Conservation (phyloP, 2,888 invertebrate genomes). For the Crematogaster levior region DNA sequence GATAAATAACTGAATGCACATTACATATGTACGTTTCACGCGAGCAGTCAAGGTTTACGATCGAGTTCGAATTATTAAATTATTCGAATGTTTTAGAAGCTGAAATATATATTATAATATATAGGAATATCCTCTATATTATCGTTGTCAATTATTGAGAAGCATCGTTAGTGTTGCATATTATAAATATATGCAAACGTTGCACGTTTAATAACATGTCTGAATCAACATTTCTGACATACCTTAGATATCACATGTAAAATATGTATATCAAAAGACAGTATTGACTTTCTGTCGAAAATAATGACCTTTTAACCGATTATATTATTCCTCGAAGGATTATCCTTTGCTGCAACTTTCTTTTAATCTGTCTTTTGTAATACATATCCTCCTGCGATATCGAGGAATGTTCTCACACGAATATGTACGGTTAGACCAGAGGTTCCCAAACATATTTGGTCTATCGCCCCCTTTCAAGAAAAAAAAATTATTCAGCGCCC, state of each 20-base stretch:
- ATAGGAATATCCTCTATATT: background rate
- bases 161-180: background rate
- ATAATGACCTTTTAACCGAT: background rate
- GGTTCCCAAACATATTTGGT: no score
- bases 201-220: constrained; percentile 16
- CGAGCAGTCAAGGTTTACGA: constrained; percentile 55
- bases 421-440: background rate
- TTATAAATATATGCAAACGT: background rate
- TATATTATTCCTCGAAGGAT: background rate
- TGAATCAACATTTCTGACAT: background rate
- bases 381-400: background rate
- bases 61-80: constrained; percentile 42
- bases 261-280: background rate
- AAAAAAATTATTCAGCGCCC: no score
- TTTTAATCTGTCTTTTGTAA: background rate
- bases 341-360: background rate
- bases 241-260: background rate
- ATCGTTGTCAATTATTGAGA: background rate
- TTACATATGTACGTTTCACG: constrained; percentile 55
- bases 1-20: constrained; percentile 63
- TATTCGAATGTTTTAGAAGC: constrained; percentile 50
- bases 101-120: background rate
- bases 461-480: no score
- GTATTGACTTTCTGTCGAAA: background rate
- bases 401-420: background rate